Conservation (phyloP, 53 echinoderm and acorn worm genomes). For the Crossaster papposus region DNA sequence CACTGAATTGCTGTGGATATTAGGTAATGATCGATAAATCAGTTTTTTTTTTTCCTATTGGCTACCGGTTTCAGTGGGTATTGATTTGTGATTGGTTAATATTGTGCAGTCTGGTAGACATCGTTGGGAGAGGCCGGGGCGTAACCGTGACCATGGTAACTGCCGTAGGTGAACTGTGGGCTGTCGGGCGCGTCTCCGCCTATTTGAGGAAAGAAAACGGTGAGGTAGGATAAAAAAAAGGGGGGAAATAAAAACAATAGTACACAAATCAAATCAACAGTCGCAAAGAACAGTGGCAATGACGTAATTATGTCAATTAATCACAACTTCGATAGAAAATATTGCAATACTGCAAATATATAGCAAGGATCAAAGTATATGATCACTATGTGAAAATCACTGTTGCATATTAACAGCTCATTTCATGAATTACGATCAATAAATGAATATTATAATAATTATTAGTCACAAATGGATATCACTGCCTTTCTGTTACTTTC, state of each 20-base stretch:
- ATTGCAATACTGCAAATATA: too few species aligned
- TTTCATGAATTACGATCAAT: too few species aligned
- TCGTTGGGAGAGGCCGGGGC: slow-evolving; percentile 49
- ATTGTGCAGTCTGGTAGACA: slow-evolving; percentile 44
- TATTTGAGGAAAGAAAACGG: background rate
- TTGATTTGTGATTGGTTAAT: background rate
- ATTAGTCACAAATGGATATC: too few species aligned
- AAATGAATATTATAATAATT: too few species aligned
- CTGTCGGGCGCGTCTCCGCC: slow-evolving; percentile 54
- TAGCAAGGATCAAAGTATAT: too few species aligned
- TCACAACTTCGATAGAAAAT: too few species aligned
- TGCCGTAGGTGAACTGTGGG: slow-evolving; percentile 54
- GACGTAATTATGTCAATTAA: background rate
- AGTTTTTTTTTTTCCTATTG: background rate
- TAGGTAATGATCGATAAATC: background rate
- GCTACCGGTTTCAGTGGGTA: background rate
- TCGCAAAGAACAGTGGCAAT: background rate
- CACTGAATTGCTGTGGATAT: background rate
- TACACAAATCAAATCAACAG: background rate
- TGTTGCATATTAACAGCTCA: too few species aligned
- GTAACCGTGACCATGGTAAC: slow-evolving; percentile 33
- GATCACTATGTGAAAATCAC: too few species aligned
- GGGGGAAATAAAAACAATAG: slow-evolving; percentile 8
- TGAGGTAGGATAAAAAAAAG: background rate
- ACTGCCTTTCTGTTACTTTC: too few species aligned